Evolutionary conservation across 2,113 vertebrate genomes (phyloP).

Genomic region (Chaenocephalus aceratus): DNA sequence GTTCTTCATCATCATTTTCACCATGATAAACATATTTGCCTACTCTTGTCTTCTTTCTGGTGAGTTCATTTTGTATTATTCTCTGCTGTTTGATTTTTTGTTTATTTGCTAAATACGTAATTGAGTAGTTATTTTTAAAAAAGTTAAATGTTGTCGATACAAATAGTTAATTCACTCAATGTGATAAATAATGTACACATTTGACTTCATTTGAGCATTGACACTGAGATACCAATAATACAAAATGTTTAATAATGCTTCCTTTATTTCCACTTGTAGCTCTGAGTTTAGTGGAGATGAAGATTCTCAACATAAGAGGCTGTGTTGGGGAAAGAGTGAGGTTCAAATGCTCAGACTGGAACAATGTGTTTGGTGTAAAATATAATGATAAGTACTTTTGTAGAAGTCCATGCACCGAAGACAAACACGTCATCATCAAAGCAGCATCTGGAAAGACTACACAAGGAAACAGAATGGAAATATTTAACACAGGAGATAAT

Average conservation of each 20-base stretch:
- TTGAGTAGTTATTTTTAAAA: too few species aligned
- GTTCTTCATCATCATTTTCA: neutral
- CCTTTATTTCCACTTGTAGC: conserved; percentile 24
- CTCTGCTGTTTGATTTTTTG: neutral
- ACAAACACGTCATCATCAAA: conserved; percentile 6
- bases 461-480: accelerated
- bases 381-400: conserved; percentile 26
- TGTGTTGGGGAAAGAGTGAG: conserved; percentile 1
- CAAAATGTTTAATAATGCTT: neutral
- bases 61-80: neutral
- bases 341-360: conserved; percentile 26
- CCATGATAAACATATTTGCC: neutral
- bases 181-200: neutral
- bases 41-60: conserved; percentile 5
- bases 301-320: neutral
- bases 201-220: neutral
- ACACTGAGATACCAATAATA: neutral
- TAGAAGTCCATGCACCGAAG: neutral
- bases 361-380: accelerated
- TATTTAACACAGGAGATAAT: neutral
- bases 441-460: neutral
- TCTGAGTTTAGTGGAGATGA: conserved; percentile 3
- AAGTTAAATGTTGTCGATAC: neutral
- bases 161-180: too few species aligned
- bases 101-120: neutral